Conservation (phyloP, 2,113 vertebrate genomes). For the Syngnathus typhle region DNA sequence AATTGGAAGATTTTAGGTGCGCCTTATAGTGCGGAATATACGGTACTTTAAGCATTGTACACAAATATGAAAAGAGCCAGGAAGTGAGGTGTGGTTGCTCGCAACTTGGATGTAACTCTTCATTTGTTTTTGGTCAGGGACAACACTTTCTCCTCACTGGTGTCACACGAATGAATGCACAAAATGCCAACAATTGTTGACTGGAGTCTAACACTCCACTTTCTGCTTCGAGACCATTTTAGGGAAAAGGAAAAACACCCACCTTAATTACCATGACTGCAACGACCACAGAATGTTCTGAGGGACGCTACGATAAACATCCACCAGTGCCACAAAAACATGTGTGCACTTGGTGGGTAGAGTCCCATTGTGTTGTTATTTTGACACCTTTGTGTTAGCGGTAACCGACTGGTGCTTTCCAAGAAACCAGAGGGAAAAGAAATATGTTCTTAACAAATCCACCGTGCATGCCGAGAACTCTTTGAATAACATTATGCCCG, state of each 20-base stretch:
- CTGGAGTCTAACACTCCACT: neutral
- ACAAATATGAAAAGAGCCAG: neutral
- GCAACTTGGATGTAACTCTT: no score
- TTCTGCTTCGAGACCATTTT: neutral
- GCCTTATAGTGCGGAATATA: no score
- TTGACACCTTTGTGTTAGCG: conserved; percentile 29
- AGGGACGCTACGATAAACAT: neutral
- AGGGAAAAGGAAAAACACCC: conserved; percentile 1
- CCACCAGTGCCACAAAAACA: conserved; percentile 14
- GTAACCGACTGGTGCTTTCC: neutral
- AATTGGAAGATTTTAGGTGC: no score
- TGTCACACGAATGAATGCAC: no score
- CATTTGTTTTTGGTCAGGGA: no score
- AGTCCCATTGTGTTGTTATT: conserved; percentile 13
- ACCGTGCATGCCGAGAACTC: neutral
- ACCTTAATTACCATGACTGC: conserved; percentile 5
- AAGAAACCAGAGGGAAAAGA: neutral
- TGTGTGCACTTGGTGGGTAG: neutral
- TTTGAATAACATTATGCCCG: neutral
- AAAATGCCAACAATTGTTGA: neutral
- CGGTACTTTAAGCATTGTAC: no score
- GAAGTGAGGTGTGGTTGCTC: neutral
- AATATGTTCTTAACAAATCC: neutral
- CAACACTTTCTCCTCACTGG: no score
- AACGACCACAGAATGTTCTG: neutral